Base-by-base conservation (phyloP, 1,140 invertebrate genomes). In the Popillia japonica region DNA sequence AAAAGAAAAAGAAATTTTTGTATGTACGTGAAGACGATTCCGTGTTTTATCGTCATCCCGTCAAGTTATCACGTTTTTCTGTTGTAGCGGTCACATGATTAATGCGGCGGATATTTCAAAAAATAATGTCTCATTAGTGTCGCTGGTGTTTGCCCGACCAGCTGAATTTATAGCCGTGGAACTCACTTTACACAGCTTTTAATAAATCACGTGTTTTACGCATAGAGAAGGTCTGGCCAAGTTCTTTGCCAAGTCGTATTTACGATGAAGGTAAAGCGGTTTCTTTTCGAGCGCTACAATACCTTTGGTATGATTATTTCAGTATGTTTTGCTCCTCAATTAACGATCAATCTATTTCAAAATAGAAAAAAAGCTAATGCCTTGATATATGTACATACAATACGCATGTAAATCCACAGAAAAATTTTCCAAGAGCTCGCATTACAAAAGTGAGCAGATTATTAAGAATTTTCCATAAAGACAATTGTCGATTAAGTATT, bases 81-180 rank as follows among this genome's bases (percentile, higher is more conserved):
- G 10, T 17, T 34, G 42, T 40, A 34, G 74, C 75, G 80, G 55
- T 72, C 74, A 55, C 78, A 78, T 83, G 83, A 83, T 83, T 83
- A 83, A 83, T 83, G 82, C 78, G 27, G 27, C 55, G 76, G 80
- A 80, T 82, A 81, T 80, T 82, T 83, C 80, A 82, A 83, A 82
- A 83, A 83, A 83, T 83, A 83, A 82, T 81, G 83, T 83, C 83
- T 83, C 83, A 83, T 83, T 83, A 83, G 82, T 79, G 83, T 83
- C 83, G 79, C 77, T 77, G 75, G 73, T 79, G 75, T 78, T 64
- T 76, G 73, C 82, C 72, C 40, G 76, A 74, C 78, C 78, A 78
- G 74, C 76, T 81, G 81, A 83, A 68, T 83, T 83, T 83, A 83
- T 83, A 75, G 80, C 77, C 41, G 76, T 78, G 22, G 81, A 81